Evolutionary conservation across 2,888 invertebrate genomes (phyloP), one percentile per base, ranked within the genome.

Genomic region (Abscondita cerata): DNA sequence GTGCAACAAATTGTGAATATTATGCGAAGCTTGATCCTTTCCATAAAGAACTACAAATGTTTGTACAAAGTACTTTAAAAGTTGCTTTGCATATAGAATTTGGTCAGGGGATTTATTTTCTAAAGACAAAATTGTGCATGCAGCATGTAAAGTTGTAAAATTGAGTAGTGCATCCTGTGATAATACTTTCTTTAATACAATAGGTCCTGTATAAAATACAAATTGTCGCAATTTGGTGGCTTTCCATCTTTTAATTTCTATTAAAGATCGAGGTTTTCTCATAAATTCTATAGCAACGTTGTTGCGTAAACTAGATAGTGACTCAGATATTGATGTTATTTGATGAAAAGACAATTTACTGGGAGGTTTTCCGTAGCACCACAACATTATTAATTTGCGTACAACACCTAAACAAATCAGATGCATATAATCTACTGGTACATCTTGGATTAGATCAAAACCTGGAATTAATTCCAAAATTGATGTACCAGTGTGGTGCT

Each of bases 191-290:
- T n/a, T n/a, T n/a, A n/a, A n/a, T n/a, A n/a, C n/a, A n/a, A n/a
- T n/a, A n/a, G n/a, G n/a, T n/a, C n/a, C n/a, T n/a, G n/a, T n/a
- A n/a, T 67, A 67, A 13, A 65, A 47, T 20, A 67, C 47, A 52
- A 67, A 63, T 18, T 40, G 56, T 11, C 61, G 20, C 19, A 47
- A 59, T 36, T 67, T 61, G 3, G 65, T 65, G n/a, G 65, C 67
- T 57, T 67, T 67, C n/a, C n/a, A n/a, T n/a, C n/a, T n/a, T n/a
- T n/a, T n/a, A n/a, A n/a, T n/a, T n/a, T n/a, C n/a, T n/a, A 11
- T 36, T 11, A 65, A 41, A 20, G 52, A 25, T 47, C 63, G 54
- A 20, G 60, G 58, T 59, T 65, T 65, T 60, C 62, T 52, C 34
- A 52, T 57, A 44, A 67, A 63, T 47, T 65, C 60, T n/a, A n/a